Evolutionary conservation across 2,113 vertebrate genomes (phyloP).

Genomic region (Xiphophorus maculatus): DNA sequence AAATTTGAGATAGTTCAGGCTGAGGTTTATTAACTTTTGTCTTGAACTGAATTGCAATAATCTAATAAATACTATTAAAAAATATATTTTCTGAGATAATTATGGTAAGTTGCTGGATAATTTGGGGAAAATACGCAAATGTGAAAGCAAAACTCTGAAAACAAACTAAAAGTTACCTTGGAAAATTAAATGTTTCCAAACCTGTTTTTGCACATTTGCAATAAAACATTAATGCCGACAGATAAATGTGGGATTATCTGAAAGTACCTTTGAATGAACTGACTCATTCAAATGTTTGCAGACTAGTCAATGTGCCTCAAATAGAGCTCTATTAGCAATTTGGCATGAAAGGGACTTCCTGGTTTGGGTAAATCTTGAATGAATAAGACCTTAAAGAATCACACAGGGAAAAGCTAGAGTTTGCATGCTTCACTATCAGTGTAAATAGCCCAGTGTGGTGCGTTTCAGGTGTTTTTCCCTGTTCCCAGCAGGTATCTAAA

Average conservation of each 20-base stretch:
- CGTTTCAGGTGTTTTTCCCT: slow-evolving; percentile 36
- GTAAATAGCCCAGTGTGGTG: slow-evolving; percentile 17
- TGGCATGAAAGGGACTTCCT: slow-evolving; percentile 60
- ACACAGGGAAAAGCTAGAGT: slow-evolving; percentile 36
- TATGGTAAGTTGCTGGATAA: not conserved
- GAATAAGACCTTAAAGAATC: slow-evolving; percentile 51
- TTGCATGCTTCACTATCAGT: slow-evolving; percentile 43
- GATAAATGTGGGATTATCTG: too few species aligned
- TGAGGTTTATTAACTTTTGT: not conserved
- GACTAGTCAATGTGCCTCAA: not conserved
- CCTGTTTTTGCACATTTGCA: not conserved
- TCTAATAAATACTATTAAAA: not conserved
- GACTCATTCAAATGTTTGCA: slow-evolving; percentile 19
- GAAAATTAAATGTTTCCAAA: not conserved
- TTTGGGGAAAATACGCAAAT: not conserved
- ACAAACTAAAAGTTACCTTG: not conserved
- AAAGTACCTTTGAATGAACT: not conserved
- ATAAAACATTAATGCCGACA: too few species aligned
- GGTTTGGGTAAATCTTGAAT: slow-evolving; percentile 63
- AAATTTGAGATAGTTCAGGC: not conserved
- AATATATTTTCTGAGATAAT: not conserved
- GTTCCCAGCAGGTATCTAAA: slow-evolving; percentile 48
- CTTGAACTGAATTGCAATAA: not conserved
- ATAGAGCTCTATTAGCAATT: slow-evolving; percentile 4
- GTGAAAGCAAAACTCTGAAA: not conserved